These are phyloP conservation scores for Tinea pellionella DNA, from an alignment of 2,888 invertebrate species.

Conservation along the genomic window DNA sequence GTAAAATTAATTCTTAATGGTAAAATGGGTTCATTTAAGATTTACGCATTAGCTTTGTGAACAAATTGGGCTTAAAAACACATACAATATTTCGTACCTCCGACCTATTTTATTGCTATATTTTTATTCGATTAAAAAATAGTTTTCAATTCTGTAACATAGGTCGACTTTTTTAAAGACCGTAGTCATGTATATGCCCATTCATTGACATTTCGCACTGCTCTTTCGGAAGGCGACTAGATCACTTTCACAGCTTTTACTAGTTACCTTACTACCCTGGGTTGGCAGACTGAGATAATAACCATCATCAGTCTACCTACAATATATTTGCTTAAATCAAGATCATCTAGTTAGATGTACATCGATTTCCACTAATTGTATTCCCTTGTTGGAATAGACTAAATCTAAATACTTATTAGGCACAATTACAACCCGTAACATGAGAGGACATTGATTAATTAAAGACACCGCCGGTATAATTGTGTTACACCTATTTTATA, in stretches of 20 bases:
- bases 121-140: no score
- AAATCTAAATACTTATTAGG: background rate
- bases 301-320: no score
- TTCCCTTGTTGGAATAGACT: background rate
- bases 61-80: conserved; percentile 9
- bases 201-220: no score
- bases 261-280: no score
- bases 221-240: no score
- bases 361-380: background rate
- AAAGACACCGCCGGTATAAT: background rate
- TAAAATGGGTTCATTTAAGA: conserved; percentile 10
- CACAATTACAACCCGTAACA: background rate
- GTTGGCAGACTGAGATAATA: no score
- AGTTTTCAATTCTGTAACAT: no score
- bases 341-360: background rate
- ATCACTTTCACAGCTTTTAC: no score
- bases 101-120: background rate
- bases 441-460: background rate
- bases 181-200: no score
- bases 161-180: no score
- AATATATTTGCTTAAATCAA: background rate
- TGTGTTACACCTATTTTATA: no score
- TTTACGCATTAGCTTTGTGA: conserved; percentile 11
- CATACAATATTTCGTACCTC: background rate
- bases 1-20: conserved; percentile 12